Base-by-base conservation (phyloP, 2,113 vertebrate genomes). In the Falco punctatus region DNA sequence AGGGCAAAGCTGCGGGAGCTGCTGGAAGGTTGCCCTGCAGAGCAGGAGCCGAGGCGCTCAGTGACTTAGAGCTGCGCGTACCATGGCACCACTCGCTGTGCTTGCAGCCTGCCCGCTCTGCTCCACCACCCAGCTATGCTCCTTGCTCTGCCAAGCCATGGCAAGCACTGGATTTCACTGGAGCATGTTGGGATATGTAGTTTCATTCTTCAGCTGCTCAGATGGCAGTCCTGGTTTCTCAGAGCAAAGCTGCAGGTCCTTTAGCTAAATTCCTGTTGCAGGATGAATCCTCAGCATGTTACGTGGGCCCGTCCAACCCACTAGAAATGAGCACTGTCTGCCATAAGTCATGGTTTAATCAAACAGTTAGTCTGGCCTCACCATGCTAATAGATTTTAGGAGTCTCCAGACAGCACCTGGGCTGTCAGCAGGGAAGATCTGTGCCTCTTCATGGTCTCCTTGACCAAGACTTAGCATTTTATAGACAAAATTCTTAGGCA, bases 21-120 rank as follows among this genome's bases (percentile, higher is more conserved):
- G 24, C 92, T 91, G 84, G 84, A 22, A 24, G 22, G 65, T 13
- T 13, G 92, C 84, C 18, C 7, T 23, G 84, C 69, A 35, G 81
- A 73, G 86, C 2, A 0, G 77, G 86, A 96, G 90, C 67, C 1
- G 13, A 91, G 91, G 42, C 10, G 1, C 74, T 38, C 0, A 0
- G 4, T 94, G 95, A 93, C 67, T 97, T 95, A 95, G 94, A 71
- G 92, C 95, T 88, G 95, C 77, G 81, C 4, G 73, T 89, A 65
- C 83, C 89, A 35, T 0, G n/a, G 87, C 81, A 62, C 64, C 0
- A 0, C 81, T 94, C 1, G 3, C 81, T 70, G 54, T 35, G 58
- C 83, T 90, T 1, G 0, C 73, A 66, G 91, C 82, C 61, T 55
- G 11, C 5, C 52, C 0, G 75, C 88, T 92, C 70, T 32, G 71